Evolutionary conservation across 2,113 vertebrate species (phyloP), one percentile per base, ranked within the genome.

Genomic region (Lates calcarifer): DNA sequence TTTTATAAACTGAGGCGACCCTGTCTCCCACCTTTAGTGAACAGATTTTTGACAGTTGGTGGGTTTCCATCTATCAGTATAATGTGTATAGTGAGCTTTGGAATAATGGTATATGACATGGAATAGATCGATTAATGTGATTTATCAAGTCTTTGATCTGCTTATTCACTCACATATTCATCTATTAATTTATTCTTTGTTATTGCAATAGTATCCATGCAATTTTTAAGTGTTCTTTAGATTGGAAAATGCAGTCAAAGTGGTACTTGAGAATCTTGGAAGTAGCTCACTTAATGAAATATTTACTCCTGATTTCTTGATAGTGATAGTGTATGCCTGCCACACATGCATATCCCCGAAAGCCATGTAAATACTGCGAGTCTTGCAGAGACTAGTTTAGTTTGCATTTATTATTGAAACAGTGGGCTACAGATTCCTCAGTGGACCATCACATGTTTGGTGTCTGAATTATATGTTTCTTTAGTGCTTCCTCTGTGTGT

Each of bases 371-470:
- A 1, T 47, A 39, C 24, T 39, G 31, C 20, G 65, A 47, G 47
- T 61, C n/a, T 58, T 58, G 12, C 22, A n/a, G 10, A 33, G 15
- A 6, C 14, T 20, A 51, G 18, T 41, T 63, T 67, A 26, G 9
- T 62, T 57, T 63, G 12, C 56, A 51, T 82, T n/a, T 13, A 61
- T 74, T 35, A 69, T 24, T 75, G 33, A 53, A 53, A 45, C 39
- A 28, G 31, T 5, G 15, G 22, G 31, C 43, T 64, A 17, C 11
- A 78, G 7, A 61, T 45, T 37, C 41, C 49, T n/a, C 3, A 13
- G 7, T 33, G 33, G 18, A 26, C 56, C 17, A 14, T 39, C 51
- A 20, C 1, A 9, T 66, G 70, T 80, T 10, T 29, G 5, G 11
- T 69, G 53, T 80, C 8, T 57, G 37, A 68, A 37, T 29, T 11